Conservation (phyloP, 1,140 invertebrate species). For the Sarcophaga peregrina region DNA sequence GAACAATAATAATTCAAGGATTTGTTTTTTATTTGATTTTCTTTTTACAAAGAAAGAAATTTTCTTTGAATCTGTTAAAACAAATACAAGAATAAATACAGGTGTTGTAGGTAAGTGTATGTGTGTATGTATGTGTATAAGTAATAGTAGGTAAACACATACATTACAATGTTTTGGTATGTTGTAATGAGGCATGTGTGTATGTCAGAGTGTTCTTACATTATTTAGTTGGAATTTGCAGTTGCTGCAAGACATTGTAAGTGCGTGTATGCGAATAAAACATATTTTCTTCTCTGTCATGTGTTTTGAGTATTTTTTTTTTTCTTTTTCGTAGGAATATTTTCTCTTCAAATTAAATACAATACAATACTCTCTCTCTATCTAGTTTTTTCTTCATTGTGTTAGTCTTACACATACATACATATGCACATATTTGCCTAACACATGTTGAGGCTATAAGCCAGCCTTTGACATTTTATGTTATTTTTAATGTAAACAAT, state of each 20-base stretch:
- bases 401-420: not conserved
- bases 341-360: constrained; percentile 17
- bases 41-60: not conserved
- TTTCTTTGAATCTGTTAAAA: not conserved
- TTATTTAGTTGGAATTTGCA: constrained; percentile 32
- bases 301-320: not conserved
- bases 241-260: not conserved
- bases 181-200: no score
- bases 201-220: no score
- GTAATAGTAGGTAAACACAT: not conserved
- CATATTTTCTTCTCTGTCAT: not conserved
- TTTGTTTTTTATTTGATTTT: not conserved
- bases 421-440: constrained; percentile 8
- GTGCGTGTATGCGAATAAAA: not conserved
- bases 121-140: not conserved
- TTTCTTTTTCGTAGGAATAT: constrained; percentile 6
- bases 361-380: not conserved
- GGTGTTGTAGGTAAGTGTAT: not conserved
- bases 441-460: constrained; percentile 38
- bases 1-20: not conserved
- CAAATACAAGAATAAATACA: constrained; percentile 6
- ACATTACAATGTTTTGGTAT: not conserved
- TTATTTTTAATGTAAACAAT: constrained; percentile 42
- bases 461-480: constrained; percentile 38
- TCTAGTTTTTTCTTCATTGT: constrained; percentile 10